phyloP scores from a whole-genome alignment of 2,888 invertebrate genomes.

The Buathra laborator region DNA sequence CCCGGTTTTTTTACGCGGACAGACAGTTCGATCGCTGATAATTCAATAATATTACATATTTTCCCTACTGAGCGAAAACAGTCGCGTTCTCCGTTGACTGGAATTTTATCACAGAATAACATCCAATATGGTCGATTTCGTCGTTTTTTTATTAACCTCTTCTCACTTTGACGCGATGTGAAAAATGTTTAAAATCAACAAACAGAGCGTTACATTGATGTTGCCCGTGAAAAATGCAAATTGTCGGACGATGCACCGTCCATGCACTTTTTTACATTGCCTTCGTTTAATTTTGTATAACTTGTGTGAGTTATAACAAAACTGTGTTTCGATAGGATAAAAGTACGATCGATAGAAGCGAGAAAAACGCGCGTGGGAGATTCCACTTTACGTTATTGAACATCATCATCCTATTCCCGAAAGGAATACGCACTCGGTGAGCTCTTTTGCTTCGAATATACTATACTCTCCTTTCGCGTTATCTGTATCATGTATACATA shows the following conservation, averaged over 20 bases:
- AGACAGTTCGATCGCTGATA: too few species aligned
- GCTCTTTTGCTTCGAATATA: not conserved
- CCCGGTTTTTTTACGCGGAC: too few species aligned
- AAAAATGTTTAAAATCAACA: too few species aligned
- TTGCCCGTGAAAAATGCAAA: not conserved
- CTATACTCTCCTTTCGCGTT: not conserved
- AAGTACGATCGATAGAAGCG: too few species aligned
- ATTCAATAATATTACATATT: too few species aligned
- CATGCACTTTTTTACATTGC: not conserved
- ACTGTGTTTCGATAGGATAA: not conserved
- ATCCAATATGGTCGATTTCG: too few species aligned
- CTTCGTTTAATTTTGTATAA: not conserved
- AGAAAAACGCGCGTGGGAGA: not conserved
- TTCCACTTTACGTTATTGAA: not conserved
- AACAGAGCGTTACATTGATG: too few species aligned
- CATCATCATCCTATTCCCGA: not conserved
- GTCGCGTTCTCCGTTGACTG: too few species aligned
- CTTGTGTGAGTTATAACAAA: not conserved
- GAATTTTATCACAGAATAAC: too few species aligned
- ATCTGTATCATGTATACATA: not conserved
- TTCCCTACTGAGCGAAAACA: too few species aligned
- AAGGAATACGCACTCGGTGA: not conserved
- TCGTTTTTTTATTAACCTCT: too few species aligned
- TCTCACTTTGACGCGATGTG: too few species aligned
- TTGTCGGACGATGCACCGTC: not conserved